phyloP scores from a whole-genome alignment of 2,888 invertebrate genomes.

The Entomobrya multifasciata region DNA sequence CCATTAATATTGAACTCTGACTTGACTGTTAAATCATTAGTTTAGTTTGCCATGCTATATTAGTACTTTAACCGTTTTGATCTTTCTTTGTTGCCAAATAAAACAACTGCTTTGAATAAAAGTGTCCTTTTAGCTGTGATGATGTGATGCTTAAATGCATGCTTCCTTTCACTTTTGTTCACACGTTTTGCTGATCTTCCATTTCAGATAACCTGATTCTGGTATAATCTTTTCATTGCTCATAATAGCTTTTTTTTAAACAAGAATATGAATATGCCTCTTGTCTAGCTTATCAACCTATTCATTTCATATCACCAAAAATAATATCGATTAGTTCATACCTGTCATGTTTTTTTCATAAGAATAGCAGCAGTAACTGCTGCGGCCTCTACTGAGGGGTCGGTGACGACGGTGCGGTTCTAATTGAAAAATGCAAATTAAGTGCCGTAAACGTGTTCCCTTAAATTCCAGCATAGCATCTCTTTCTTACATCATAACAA shows the following conservation, averaged over 20 bases:
- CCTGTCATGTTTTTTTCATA: neutral
- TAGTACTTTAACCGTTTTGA: neutral
- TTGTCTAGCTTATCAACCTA: too few relatives aligned
- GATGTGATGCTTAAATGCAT: too few relatives aligned
- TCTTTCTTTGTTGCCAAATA: neutral
- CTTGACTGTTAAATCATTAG: too few relatives aligned
- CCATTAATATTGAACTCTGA: too few relatives aligned
- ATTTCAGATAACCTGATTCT: constrained; percentile 67
- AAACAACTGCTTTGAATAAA: constrained; percentile 26
- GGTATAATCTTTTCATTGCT: constrained; percentile 58
- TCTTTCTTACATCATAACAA: neutral
- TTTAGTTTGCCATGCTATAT: neutral
- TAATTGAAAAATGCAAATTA: constrained; percentile 59
- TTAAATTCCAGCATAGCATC: too few relatives aligned
- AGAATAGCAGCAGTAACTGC: neutral
- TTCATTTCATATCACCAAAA: too few relatives aligned
- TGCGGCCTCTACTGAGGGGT: too few relatives aligned
- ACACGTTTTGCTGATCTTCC: constrained; percentile 67
- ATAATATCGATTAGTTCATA: too few relatives aligned
- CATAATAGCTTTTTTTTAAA: neutral
- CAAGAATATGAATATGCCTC: too few relatives aligned
- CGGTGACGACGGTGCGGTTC: neutral
- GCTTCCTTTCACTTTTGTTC: constrained; percentile 68
- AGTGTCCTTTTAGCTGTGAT: constrained; percentile 59
- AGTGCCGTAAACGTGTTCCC: constrained; percentile 22